These are phyloP conservation scores for Sceloporus undulatus DNA, from an alignment of 2,113 vertebrate species.

Conservation along the genomic window DNA sequence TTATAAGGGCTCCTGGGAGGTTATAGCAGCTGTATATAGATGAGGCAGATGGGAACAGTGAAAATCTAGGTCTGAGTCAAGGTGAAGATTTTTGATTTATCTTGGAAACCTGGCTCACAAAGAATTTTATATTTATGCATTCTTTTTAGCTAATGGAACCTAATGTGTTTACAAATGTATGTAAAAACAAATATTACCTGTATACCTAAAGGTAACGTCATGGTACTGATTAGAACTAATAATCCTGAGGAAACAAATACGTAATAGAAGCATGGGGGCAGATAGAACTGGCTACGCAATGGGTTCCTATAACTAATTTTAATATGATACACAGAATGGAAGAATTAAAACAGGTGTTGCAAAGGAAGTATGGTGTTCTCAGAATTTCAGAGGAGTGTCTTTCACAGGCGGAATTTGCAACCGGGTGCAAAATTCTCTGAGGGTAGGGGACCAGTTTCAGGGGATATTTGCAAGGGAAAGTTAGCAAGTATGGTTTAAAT, in stretches of 20 bases:
- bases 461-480: background rate
- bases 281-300: background rate
- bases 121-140: background rate
- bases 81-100: background rate
- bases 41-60: background rate
- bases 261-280: background rate
- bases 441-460: background rate
- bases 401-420: background rate
- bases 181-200: background rate
- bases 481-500: background rate
- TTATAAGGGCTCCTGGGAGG: background rate
- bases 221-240: background rate
- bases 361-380: background rate
- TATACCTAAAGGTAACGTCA: background rate
- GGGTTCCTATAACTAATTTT: background rate
- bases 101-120: background rate
- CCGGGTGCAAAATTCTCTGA: background rate
- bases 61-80: constrained; percentile 11
- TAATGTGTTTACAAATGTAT: background rate
- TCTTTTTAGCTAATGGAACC: background rate
- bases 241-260: background rate
- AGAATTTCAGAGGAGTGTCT: constrained; percentile 5
- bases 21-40: background rate
- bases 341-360: background rate
- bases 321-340: background rate